Evolutionary conservation across 2,888 invertebrate genomes (phyloP).

Genomic region (Diaprepes abbreviatus): DNA sequence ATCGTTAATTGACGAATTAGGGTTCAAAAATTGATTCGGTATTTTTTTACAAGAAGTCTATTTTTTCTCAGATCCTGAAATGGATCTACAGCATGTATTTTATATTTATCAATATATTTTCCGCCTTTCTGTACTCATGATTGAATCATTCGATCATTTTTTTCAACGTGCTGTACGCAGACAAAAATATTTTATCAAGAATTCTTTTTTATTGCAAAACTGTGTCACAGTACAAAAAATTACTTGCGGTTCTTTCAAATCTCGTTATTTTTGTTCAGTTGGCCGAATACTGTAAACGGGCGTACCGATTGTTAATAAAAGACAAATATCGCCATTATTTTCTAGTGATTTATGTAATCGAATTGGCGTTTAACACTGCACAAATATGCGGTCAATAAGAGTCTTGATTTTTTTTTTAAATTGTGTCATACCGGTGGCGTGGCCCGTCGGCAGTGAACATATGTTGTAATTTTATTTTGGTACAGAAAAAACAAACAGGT

Average conservation of each 20-base stretch:
- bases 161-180: no score
- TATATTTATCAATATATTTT: no score
- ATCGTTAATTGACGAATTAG: no score
- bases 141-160: no score
- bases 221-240: constrained; percentile 5
- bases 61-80: no score
- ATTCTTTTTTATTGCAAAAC: neutral
- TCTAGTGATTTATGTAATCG: constrained; percentile 28
- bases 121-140: no score
- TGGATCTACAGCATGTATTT: no score
- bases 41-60: no score
- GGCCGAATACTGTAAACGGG: neutral
- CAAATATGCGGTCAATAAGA: constrained; percentile 29
- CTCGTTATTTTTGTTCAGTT: constrained; percentile 10
- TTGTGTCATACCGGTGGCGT: constrained; percentile 6
- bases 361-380: constrained; percentile 7
- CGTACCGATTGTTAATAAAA: constrained; percentile 20
- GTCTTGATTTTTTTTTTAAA: constrained; percentile 16
- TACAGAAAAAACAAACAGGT: neutral
- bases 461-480: constrained; percentile 13
- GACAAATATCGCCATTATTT: constrained; percentile 16
- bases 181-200: no score
- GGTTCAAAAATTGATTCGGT: no score
- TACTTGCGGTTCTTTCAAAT: neutral
- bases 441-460: constrained; percentile 9